phyloP scores from a whole-genome alignment of 2,888 invertebrate species.

The Taenaris catops region DNA sequence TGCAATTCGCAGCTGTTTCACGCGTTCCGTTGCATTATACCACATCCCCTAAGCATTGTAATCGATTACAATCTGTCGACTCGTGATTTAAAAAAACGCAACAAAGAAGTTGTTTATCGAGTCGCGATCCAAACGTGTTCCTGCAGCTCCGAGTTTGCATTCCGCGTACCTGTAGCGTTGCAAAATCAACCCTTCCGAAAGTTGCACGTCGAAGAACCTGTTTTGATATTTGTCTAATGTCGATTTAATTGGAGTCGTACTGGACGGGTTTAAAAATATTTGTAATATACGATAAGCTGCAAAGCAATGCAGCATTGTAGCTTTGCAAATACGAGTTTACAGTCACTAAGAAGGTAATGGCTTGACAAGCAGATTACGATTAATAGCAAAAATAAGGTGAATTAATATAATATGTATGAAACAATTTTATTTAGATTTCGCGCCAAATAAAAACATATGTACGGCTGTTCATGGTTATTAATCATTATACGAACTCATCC shows the following conservation, averaged over 20 bases:
- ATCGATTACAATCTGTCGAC: conserved; percentile 17
- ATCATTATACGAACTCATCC: too few relatives aligned
- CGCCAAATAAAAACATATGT: too few relatives aligned
- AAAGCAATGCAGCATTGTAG: conserved; percentile 12
- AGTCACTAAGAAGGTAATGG: too few relatives aligned
- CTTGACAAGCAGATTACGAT: too few relatives aligned
- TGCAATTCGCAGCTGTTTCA: conserved; percentile 37
- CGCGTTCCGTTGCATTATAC: conserved; percentile 17
- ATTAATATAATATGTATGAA: too few relatives aligned
- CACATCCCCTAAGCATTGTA: conserved; percentile 16
- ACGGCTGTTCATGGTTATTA: too few relatives aligned
- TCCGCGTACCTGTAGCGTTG: conserved; percentile 53
- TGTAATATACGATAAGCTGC: conserved; percentile 5
- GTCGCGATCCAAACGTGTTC: conserved; percentile 45
- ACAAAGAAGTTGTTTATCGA: conserved; percentile 28
- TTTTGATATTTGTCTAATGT: conserved; percentile 28
- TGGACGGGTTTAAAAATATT: conserved; percentile 13
- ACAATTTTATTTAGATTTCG: too few relatives aligned
- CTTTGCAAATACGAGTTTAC: conserved; percentile 6
- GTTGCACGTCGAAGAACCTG: conserved; percentile 39
- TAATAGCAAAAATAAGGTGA: too few relatives aligned
- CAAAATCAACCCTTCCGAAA: conserved; percentile 41
- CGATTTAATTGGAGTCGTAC: conserved; percentile 18
- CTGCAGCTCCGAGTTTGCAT: conserved; percentile 61
- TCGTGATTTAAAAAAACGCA: conserved; percentile 13